Conservation (phyloP, 2,888 invertebrate species). For the Pammene aurita region DNA sequence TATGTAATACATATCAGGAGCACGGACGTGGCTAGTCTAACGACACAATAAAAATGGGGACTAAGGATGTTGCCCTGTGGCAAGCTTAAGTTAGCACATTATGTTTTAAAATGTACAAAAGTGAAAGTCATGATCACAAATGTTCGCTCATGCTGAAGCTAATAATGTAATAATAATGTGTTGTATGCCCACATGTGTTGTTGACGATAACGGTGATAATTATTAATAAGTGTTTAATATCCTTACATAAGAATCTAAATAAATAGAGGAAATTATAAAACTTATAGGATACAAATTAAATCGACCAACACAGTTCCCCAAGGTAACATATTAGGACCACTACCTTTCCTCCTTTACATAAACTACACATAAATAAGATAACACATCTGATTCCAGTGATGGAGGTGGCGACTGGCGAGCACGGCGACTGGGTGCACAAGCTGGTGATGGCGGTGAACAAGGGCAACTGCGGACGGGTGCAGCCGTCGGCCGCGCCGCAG, state of each 20-base stretch:
- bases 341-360: not conserved
- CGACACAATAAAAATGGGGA: not conserved
- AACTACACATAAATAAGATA: not conserved
- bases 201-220: too few relatives aligned
- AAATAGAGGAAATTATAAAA: not conserved
- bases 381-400: constrained; percentile 86
- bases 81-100: not conserved
- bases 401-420: constrained; percentile 97
- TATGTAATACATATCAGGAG: not conserved
- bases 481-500: constrained; percentile 69
- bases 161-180: too few relatives aligned
- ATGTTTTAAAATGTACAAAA: too few relatives aligned
- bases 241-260: too few relatives aligned
- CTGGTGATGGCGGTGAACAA: constrained; percentile 92
- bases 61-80: not conserved
- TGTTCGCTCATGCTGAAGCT: too few relatives aligned
- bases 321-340: not conserved
- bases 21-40: not conserved
- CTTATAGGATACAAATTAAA: too few relatives aligned
- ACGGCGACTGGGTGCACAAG: constrained; percentile 94
- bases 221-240: too few relatives aligned
- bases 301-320: not conserved
- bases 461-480: constrained; percentile 86
- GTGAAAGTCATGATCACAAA: too few relatives aligned
- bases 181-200: too few relatives aligned